Percentiles rank a stretch among this genome's conserved stretches.
phyloP scores from a whole-genome alignment of 2,113 vertebrate genomes.

The Petroica traversi region DNA sequence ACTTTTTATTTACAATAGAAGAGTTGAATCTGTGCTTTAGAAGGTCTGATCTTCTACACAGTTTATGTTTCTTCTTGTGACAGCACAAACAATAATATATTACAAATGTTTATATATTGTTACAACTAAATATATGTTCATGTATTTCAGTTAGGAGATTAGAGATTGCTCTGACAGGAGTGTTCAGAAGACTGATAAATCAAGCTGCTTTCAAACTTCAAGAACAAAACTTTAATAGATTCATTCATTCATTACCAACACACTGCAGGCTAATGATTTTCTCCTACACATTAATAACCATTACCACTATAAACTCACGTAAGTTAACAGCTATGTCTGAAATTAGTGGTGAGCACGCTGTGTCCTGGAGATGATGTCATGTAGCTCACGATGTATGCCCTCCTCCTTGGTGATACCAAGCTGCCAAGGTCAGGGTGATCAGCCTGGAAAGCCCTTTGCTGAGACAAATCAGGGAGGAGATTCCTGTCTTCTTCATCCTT shows the following conservation, averaged over 20 bases:
- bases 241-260: neutral
- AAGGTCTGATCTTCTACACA: neutral
- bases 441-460: neutral
- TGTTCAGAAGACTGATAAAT: neutral
- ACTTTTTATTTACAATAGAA: neutral
- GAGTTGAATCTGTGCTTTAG: neutral
- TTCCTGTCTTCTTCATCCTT: neutral
- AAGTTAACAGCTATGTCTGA: neutral
- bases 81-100: neutral
- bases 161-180: neutral
- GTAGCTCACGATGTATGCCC: neutral
- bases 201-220: neutral
- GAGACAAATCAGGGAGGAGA: neutral
- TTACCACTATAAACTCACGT: neutral
- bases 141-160: neutral
- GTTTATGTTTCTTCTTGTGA: neutral
- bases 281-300: neutral
- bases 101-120: neutral
- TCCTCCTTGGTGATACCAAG: neutral
- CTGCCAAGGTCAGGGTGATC: neutral
- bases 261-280: neutral
- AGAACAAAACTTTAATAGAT: neutral
- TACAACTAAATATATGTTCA: neutral
- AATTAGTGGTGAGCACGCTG: neutral
- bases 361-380: fast-evolving